These are phyloP conservation scores for Lagocephalus sceleratus DNA, from an alignment of 2,797 vertebrate genomes.

Conservation along the genomic window DNA sequence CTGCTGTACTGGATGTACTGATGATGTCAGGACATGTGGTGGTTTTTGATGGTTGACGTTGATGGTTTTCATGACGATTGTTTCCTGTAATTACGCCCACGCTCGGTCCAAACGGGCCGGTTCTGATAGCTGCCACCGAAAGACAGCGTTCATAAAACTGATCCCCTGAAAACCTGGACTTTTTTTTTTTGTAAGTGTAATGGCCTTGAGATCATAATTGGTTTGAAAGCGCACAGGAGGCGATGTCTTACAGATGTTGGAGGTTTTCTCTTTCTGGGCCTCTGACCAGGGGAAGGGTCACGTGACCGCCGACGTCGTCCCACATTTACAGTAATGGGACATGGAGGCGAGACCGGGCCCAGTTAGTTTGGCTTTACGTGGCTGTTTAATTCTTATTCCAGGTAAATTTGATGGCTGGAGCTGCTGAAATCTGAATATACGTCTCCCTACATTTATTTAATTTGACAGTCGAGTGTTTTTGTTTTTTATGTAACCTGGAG, in stretches of 20 bases:
- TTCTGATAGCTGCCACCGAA: not conserved
- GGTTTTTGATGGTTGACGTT: too few species aligned
- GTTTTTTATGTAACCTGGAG: not conserved
- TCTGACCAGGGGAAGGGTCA: constrained; percentile 4
- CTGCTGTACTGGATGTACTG: too few species aligned
- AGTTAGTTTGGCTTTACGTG: not conserved
- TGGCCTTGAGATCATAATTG: not conserved
- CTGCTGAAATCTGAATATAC: not conserved
- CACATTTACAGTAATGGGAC: not conserved
- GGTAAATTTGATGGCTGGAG: not conserved
- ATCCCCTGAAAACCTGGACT: not conserved
- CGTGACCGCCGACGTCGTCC: constrained; percentile 4
- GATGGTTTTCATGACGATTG: too few species aligned
- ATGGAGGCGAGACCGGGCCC: constrained; percentile 1
- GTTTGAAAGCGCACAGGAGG: not conserved
- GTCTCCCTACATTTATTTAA: not conserved
- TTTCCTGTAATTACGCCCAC: not conserved
- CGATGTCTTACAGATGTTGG: not conserved
- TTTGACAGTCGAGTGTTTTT: not conserved
- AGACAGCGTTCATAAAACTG: not conserved
- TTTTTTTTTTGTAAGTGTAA: not conserved
- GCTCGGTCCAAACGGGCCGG: too few species aligned
- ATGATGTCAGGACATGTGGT: too few species aligned
- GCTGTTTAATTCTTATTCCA: not conserved
- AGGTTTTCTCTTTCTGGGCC: constrained; percentile 1